Evolutionary conservation across 2,113 vertebrate genomes (phyloP), one percentile per base, ranked within the genome.

Genomic region (Mesocricetus auratus): DNA sequence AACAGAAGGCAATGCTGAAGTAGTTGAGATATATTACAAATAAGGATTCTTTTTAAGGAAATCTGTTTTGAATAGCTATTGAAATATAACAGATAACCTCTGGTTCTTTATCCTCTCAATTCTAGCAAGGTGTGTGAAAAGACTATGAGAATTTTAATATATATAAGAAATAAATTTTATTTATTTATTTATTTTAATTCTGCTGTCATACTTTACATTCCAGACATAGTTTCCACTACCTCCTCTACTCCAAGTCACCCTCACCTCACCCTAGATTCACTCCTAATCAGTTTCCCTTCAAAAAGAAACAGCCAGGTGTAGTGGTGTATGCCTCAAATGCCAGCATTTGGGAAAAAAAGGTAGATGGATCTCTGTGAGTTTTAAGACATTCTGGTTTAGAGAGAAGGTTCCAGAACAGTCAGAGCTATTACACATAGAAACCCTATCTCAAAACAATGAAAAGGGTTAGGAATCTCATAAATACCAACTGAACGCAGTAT

Each of bases 141-240:
- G 45, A 97, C 12, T 86, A 95, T 42, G 22, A 71, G 39, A 19
- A 47, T 53, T 94, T 87, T 39, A 71, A n/a, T 21, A n/a, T n/a
- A n/a, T n/a, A 33, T 71, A 71, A 71, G 68, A 33, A 71, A 71
- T 71, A 19, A 6, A 71, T 71, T 71, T 71, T 71, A 17, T n/a
- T 68, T 33, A 31, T 33, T 68, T 68, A 5, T 33, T 68, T 68
- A 15, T 33, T 33, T 68, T 68, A n/a, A n/a, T 71, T n/a, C 33
- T n/a, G 36, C 16, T 71, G 13, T n/a, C 36, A n/a, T 71, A 71
- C 36, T 17, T 71, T 19, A 71, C 33, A 71, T 19, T 7, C 16
- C 15, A 36, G 21, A 7, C 36, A 71, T 7, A 71, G 36, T 71
- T 71, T 4, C 7, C 68, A 71, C 17, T n/a, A 36, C 68, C 16